These are phyloP conservation scores for Nemotelus pantherinus DNA, from an alignment of 2,888 invertebrate genomes.

Conservation along the genomic window DNA sequence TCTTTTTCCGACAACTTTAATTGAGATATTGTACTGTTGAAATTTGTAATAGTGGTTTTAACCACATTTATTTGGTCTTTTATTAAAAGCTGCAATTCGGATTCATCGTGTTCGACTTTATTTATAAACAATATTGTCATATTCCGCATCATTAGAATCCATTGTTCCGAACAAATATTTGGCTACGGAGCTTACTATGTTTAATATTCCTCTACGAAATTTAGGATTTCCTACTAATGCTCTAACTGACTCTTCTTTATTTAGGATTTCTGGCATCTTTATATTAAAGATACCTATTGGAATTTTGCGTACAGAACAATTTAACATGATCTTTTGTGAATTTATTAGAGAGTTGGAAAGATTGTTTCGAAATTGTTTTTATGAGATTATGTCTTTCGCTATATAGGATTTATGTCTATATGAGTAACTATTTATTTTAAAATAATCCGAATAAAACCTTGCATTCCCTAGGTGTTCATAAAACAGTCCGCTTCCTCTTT, in stretches of 20 bases:
- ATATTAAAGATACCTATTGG: constrained; percentile 15
- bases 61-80: constrained; percentile 15
- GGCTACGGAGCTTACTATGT: constrained; percentile 27
- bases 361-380: neutral
- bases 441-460: neutral
- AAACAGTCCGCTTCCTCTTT: constrained; percentile 18
- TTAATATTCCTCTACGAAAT: constrained; percentile 33
- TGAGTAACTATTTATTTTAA: constrained; percentile 15
- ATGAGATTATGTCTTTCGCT: neutral
- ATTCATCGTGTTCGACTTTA: neutral
- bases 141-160: constrained; percentile 48
- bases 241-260: constrained; percentile 26
- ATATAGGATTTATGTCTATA: constrained; percentile 2
- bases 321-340: constrained; percentile 17
- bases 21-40: constrained; percentile 6
- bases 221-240: constrained; percentile 14
- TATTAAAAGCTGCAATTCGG: neutral
- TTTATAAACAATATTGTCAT: constrained; percentile 50
- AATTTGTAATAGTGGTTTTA: constrained; percentile 3
- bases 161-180: constrained; percentile 44
- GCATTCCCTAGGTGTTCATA: constrained; percentile 8
- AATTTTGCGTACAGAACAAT: constrained; percentile 32
- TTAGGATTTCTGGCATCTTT: constrained; percentile 28
- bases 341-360: constrained; percentile 30
- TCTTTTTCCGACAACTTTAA: constrained; percentile 7